These are phyloP conservation scores for Meloidogyne floridensis DNA, from an alignment of 1,140 invertebrate species.

Conservation along the genomic window DNA sequence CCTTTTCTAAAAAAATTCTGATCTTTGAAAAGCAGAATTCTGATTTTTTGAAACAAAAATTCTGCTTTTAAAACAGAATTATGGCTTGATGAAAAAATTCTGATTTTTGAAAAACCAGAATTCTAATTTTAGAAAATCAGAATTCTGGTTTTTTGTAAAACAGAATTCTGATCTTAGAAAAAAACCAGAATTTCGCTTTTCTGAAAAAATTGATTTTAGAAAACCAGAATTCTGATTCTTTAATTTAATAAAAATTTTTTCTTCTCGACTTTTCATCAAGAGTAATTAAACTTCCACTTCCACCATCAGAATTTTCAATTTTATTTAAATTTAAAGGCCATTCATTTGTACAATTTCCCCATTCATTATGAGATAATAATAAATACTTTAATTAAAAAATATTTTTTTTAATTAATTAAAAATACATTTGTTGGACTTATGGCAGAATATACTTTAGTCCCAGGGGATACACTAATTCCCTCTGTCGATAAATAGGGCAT, in stretches of 20 bases:
- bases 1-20: too few relatives aligned
- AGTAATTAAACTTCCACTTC: conserved; percentile 9
- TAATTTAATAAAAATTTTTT: not conserved
- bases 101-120: too few relatives aligned
- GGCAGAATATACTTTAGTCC: conserved; percentile 56
- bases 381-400: conserved; percentile 50
- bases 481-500: conserved; percentile 57
- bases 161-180: too few relatives aligned
- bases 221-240: too few relatives aligned
- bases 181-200: too few relatives aligned
- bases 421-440: conserved; percentile 56
- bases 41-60: too few relatives aligned
- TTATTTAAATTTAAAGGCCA: conserved; percentile 49
- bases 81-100: too few relatives aligned
- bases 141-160: too few relatives aligned
- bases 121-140: too few relatives aligned
- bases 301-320: conserved; percentile 8
- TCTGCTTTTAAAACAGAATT: too few relatives aligned
- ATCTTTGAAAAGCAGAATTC: too few relatives aligned
- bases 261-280: conserved; percentile 8
- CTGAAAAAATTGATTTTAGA: too few relatives aligned
- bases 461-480: conserved; percentile 62
- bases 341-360: conserved; percentile 60
- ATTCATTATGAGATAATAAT: conserved; percentile 45
- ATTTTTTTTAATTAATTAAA: conserved; percentile 1